Conservation (phyloP, 2,113 vertebrate genomes). For the Arvicanthis niloticus region DNA sequence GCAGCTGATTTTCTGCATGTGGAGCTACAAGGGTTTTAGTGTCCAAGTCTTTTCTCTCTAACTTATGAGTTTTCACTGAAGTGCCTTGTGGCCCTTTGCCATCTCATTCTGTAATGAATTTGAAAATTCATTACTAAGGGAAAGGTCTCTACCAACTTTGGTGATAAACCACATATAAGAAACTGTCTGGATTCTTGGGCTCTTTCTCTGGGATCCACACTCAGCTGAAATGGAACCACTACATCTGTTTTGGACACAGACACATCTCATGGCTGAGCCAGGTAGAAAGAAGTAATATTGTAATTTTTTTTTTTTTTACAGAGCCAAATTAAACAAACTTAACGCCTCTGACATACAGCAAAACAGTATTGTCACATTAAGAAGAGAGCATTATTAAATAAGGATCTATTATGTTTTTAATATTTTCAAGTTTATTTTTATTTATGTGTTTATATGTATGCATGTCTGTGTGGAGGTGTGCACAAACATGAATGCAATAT, state of each 20-base stretch:
- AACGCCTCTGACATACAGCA: not conserved
- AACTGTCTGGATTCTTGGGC: not conserved
- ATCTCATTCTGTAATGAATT: not conserved
- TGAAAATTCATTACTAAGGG: not conserved
- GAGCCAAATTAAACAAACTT: not conserved
- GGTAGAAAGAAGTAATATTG: accelerated
- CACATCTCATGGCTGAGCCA: too few relatives aligned
- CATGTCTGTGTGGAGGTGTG: not conserved
- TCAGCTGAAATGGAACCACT: not conserved
- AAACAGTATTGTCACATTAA: not conserved
- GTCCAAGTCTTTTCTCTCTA: not conserved
- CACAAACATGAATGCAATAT: not conserved
- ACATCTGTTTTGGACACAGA: accelerated
- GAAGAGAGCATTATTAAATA: not conserved
- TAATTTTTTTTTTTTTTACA: not conserved
- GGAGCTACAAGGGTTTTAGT: accelerated
- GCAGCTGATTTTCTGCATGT: not conserved
- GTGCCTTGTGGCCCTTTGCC: accelerated
- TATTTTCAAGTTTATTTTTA: not conserved
- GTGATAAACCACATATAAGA: not conserved
- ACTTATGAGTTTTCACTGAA: not conserved
- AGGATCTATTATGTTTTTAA: not conserved
- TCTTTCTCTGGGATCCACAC: not conserved
- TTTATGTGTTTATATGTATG: not conserved
- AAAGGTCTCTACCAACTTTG: not conserved